These are phyloP conservation scores for Nomada ruficornis DNA, from an alignment of 2,888 invertebrate genomes.

Conservation along the genomic window DNA sequence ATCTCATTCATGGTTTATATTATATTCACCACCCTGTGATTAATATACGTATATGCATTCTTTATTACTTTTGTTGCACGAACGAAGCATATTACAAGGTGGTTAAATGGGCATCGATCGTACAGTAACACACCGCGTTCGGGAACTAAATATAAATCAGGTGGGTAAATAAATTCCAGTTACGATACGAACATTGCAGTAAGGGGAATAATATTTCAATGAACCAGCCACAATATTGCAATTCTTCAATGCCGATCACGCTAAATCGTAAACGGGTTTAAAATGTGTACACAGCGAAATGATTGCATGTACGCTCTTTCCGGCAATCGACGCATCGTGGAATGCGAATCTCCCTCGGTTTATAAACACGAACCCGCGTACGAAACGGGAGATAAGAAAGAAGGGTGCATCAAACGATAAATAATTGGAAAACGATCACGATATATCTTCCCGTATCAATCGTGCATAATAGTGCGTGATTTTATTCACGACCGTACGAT, in stretches of 20 bases:
- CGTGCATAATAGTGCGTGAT: conserved; percentile 44
- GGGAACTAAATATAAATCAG: neutral
- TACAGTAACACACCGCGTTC: neutral
- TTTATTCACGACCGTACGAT: conserved; percentile 33
- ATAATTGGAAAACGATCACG: conserved; percentile 31
- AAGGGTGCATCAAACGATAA: conserved; percentile 11
- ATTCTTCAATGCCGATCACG: neutral
- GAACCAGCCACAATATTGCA: neutral
- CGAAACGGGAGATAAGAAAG: neutral
- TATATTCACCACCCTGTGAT: neutral
- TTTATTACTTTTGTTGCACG: neutral
- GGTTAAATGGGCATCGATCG: conserved; percentile 40
- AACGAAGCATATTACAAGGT: conserved; percentile 7
- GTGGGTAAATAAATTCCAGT: neutral
- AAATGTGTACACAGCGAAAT: conserved; percentile 1
- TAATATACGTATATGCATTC: neutral
- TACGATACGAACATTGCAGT: neutral
- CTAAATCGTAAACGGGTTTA: neutral
- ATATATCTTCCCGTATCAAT: conserved; percentile 45
- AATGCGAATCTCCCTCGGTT: neutral
- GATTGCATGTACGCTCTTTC: neutral
- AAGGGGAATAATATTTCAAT: neutral
- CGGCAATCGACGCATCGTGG: neutral
- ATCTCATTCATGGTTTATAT: neutral
- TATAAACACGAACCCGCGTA: conserved; percentile 17